These are phyloP conservation scores for Mugil cephalus DNA, from an alignment of 2,113 vertebrate genomes.

Conservation along the genomic window DNA sequence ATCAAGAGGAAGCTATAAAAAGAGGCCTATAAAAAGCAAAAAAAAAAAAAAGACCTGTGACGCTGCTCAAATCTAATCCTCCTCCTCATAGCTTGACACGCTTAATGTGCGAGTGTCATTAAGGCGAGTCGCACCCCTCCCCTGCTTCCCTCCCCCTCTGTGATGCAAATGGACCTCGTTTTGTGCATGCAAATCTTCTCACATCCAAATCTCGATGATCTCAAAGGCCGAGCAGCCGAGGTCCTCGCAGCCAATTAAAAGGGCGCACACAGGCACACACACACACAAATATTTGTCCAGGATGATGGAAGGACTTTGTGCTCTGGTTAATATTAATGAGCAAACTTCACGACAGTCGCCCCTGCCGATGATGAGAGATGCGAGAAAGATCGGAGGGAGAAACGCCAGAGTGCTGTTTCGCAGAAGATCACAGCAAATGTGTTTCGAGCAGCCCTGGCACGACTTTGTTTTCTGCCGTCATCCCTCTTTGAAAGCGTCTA, in stretches of 20 bases:
- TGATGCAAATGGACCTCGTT: slow-evolving; percentile 52
- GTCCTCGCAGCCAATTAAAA: slow-evolving; percentile 57
- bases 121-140: slow-evolving; percentile 19
- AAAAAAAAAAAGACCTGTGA: slow-evolving; percentile 43
- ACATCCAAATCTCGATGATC: slow-evolving; percentile 53
- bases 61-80: slow-evolving; percentile 36
- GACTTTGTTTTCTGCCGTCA: slow-evolving; percentile 29
- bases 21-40: slow-evolving; percentile 61
- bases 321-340: slow-evolving; percentile 46
- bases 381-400: slow-evolving; percentile 8
- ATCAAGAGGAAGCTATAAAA: slow-evolving; percentile 56
- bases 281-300: slow-evolving; percentile 51
- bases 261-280: slow-evolving; percentile 14
- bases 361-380: slow-evolving; percentile 14
- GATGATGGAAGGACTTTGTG: slow-evolving; percentile 31
- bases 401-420: slow-evolving; percentile 19
- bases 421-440: slow-evolving; percentile 63
- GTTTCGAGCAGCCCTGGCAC: slow-evolving; percentile 59
- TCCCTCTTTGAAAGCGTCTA: slow-evolving; percentile 5
- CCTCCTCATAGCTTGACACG: slow-evolving; percentile 39
- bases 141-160: background rate
- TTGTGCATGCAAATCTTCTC: slow-evolving; percentile 45
- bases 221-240: slow-evolving; percentile 47
- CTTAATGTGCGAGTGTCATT: slow-evolving; percentile 51
- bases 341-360: slow-evolving; percentile 41